Percentiles rank a stretch among this genome's conserved stretches.
Conservation (phyloP, 2,113 vertebrate genomes). For the Trochalopteron elliotii region DNA sequence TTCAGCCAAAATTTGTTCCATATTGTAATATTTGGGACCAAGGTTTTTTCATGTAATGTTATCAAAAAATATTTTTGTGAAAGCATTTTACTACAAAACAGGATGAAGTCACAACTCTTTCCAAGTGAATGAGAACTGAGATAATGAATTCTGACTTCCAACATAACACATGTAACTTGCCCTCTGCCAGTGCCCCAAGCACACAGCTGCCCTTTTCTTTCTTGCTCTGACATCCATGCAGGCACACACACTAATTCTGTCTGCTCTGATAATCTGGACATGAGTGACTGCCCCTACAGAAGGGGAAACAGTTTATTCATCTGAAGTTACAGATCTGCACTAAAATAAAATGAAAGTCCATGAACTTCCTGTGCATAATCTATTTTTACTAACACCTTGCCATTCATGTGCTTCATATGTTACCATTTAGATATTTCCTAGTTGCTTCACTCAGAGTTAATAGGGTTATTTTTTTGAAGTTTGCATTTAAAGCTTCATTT, state of each 20-base stretch:
- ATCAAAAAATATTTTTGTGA: not conserved
- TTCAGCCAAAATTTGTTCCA: not conserved
- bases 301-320: not conserved
- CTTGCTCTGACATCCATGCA: not conserved
- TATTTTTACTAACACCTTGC: not conserved
- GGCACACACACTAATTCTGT: not conserved
- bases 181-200: not conserved
- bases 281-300: not conserved
- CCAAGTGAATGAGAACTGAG: not conserved
- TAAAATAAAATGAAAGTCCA: not conserved
- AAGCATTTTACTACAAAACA: not conserved
- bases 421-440: not conserved
- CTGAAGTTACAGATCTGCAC: not conserved
- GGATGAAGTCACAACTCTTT: not conserved
- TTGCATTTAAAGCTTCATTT: not conserved
- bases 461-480: not conserved
- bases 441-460: not conserved
- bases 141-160: not conserved
- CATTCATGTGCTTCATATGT: not conserved
- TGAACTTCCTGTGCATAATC: not conserved
- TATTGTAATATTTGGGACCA: not conserved
- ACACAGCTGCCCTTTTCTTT: not conserved
- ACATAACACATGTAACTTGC: not conserved
- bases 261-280: not conserved
- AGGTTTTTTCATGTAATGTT: not conserved